Conservation (phyloP, 1,140 invertebrate species). For the Chrysoperla carnea region DNA sequence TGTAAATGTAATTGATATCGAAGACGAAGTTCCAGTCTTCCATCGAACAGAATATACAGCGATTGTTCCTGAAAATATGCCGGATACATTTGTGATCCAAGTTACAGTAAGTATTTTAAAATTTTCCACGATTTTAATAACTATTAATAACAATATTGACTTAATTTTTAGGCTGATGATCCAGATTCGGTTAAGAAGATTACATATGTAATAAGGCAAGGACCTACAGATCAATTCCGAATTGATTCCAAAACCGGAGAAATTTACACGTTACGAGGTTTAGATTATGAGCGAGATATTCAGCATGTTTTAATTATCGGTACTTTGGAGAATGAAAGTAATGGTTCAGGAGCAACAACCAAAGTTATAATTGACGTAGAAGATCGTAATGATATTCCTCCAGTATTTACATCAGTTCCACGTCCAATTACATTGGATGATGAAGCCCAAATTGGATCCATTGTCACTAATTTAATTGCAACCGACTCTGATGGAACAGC, state of each 20-base stretch:
- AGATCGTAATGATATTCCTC: conserved; percentile 70
- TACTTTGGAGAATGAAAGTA: conserved; percentile 58
- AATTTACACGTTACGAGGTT: conserved; percentile 50
- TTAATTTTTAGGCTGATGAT: conserved; percentile 41
- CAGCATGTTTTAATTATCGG: conserved; percentile 60
- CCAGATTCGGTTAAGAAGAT: conserved; percentile 64
- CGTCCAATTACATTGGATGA: conserved; percentile 69
- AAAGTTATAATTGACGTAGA: conserved; percentile 59
- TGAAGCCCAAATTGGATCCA: conserved; percentile 58
- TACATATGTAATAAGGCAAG: conserved; percentile 69
- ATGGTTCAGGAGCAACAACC: conserved; percentile 50
- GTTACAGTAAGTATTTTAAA: conserved; percentile 32
- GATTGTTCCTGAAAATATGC: conserved; percentile 65
- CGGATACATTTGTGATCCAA: conserved; percentile 54
- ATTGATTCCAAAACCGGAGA: conserved; percentile 63
- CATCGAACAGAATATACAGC: conserved; percentile 50
- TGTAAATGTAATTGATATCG: conserved; percentile 56
- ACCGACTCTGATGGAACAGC: conserved; percentile 66
- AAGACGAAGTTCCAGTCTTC: conserved; percentile 74
- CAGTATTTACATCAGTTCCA: conserved; percentile 63
- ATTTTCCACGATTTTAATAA: background rate
- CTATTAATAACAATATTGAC: conserved; percentile 6
- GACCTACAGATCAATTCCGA: conserved; percentile 59
- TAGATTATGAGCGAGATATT: conserved; percentile 62
- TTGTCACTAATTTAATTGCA: conserved; percentile 58